Percentiles rank a stretch among this genome's conserved stretches.
Conservation (phyloP, 1,140 invertebrate genomes). For the Globodera ellingtonae region DNA sequence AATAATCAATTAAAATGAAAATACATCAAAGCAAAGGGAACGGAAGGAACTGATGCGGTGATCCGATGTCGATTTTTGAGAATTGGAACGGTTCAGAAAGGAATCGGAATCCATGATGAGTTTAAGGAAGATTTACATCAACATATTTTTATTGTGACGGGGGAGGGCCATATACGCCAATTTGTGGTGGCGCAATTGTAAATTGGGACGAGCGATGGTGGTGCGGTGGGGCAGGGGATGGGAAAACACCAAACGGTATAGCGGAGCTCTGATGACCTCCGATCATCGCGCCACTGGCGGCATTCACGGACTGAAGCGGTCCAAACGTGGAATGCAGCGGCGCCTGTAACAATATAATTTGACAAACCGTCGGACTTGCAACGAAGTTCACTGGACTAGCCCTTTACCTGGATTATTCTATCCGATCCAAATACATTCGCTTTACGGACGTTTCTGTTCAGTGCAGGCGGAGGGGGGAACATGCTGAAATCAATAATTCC, state of each 20-base stretch:
- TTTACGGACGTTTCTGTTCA: background rate
- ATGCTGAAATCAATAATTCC: background rate
- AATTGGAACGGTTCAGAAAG: background rate
- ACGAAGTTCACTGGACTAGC: background rate
- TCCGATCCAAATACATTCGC: background rate
- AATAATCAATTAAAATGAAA: background rate
- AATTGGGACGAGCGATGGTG: constrained; percentile 4
- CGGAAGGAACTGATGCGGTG: background rate
- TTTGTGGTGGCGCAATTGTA: constrained; percentile 1
- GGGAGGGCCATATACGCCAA: background rate
- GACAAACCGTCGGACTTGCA: background rate
- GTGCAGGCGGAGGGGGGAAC: background rate
- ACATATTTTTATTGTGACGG: constrained; percentile 2
- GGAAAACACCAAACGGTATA: background rate
- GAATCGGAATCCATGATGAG: background rate
- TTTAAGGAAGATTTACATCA: background rate
- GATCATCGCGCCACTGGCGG: background rate
- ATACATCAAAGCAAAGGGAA: background rate
- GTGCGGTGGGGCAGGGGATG: background rate
- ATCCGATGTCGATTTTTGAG: background rate
- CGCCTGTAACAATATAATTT: background rate
- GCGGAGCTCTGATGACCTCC: background rate
- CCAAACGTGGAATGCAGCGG: background rate
- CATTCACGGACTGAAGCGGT: background rate
- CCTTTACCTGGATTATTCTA: background rate